These are phyloP conservation scores for Bombylius discolor DNA, from an alignment of 2,888 invertebrate species.

Conservation along the genomic window DNA sequence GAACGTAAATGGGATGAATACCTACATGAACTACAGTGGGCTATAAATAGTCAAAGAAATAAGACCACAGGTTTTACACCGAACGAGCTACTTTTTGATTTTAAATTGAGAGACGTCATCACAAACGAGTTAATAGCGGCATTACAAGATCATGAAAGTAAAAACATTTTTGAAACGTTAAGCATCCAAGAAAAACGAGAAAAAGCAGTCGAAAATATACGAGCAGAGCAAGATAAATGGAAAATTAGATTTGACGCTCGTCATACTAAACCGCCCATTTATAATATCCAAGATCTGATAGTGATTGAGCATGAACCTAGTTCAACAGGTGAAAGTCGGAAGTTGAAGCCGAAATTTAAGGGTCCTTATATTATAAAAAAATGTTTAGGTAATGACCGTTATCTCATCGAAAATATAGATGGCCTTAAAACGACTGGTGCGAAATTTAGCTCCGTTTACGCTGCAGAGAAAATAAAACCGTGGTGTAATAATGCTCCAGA, in stretches of 20 bases:
- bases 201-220: neutral
- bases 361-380: too few relatives aligned
- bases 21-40: neutral
- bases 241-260: neutral
- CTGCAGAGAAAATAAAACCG: neutral
- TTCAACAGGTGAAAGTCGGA: neutral
- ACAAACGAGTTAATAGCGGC: neutral
- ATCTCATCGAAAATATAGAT: slow-evolving; percentile 11
- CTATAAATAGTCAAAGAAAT: neutral
- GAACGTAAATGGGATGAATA: neutral
- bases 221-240: neutral
- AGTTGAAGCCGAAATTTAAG: neutral
- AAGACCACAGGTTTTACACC: neutral
- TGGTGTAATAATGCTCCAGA: neutral
- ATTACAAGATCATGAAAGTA: neutral
- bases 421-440: slow-evolving; percentile 14
- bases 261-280: neutral
- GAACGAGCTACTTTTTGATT: neutral
- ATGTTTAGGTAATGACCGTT: too few relatives aligned
- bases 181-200: neutral
- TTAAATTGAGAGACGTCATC: neutral
- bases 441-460: neutral
- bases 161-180: too few relatives aligned
- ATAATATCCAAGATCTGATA: neutral
- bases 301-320: neutral